Evolutionary conservation across 2,797 vertebrate genomes (phyloP), one percentile per base, ranked within the genome.

Genomic region (Varecia variegata): DNA sequence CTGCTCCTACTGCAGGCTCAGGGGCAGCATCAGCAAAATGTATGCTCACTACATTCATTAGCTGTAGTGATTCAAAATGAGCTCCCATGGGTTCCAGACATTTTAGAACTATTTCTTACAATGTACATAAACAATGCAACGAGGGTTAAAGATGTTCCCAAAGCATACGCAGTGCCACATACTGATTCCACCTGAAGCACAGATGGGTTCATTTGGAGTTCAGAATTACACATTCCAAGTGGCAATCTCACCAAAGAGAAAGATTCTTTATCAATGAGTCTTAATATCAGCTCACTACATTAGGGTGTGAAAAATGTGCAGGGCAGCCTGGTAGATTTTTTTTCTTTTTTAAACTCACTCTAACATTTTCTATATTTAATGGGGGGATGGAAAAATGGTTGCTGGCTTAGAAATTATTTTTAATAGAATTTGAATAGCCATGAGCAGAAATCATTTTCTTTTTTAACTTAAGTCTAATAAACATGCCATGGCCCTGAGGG

Each of bases 281-380:
- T 85, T 83, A 54, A 62, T 96, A 62, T 88, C 52, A 30, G 58
- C 80, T 94, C 94, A 77, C 76, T 88, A 4, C 20, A 62, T 94
- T 93, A 93, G 47, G 50, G 65, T 84, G 14, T 93, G 91, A 93
- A 97, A 97, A 98, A 92, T 90, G 76, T 47, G 38, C 80, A 96
- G 83, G 47, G 71, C 47, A 94, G 81, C 54, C 80, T 84, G 89
- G 71, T n/a, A 35, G 43, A 18, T 60, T 25, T 11, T 74, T 82
- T 65, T 87, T 56, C 21, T 56, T 79, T 68, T 62, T 71, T 54
- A 95, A 74, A 76, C 38, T 50, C 35, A n/a, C 17, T 92, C 47
- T 62, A 58, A 85, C 17, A 35, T 88, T 82, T 86, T 21, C 45
- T 84, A 14, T 85, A 73, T 84, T 91, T 95, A 96, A 81, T 76